Base-by-base conservation (phyloP, 2,888 invertebrate species). In the Boloria euphrosyne region DNA sequence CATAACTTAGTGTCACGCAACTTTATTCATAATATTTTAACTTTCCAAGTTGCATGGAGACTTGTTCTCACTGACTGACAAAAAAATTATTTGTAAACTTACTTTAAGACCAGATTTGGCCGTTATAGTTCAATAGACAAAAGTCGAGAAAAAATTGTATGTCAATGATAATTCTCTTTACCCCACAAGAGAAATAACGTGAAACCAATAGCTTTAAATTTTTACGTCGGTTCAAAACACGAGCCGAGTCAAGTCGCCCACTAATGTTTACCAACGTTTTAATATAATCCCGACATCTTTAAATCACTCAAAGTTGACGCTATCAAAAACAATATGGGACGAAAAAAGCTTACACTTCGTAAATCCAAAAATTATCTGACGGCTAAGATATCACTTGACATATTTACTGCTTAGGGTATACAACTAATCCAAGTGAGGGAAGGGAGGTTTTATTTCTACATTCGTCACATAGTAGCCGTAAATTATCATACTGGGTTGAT, bases 401-500 rank as follows among this genome's bases (percentile, higher is more conserved):
- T 92, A 90, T 91, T 92, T 91, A 91, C 89, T 89, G 87, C 84
- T 89, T 87, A 89, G 88, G 86, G 85, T 85, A 52, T 59, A 65
- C 52, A 65, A 89, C 90, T 90, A 91, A 90, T 90, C 90, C 90
- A 14, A 70, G 75, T 75, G 75, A 77, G 80, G 79, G 76, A 78
- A 76, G 79, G 80, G 80, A 80, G 83, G 84, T 89, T 90, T 90
- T 91, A 90, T 92, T 93, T 92, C 92, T 90, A 91, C 93, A 93
- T 93, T 93, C 93, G 93, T 93, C 93, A 93, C 92, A 93, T 93
- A 92, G 89, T 89, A 86, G 87, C 87, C 87, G 87, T 93, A 93
- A 92, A 93, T 93, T 93, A 92, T 93, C 93, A 92, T 93, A 92
- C 92, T 90, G 84, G 80, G 91, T 88, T 93, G 93, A 93, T 93